Evolutionary conservation across 2,888 invertebrate genomes (phyloP), one percentile per base, ranked within the genome.

Genomic region (Acleris literana): DNA sequence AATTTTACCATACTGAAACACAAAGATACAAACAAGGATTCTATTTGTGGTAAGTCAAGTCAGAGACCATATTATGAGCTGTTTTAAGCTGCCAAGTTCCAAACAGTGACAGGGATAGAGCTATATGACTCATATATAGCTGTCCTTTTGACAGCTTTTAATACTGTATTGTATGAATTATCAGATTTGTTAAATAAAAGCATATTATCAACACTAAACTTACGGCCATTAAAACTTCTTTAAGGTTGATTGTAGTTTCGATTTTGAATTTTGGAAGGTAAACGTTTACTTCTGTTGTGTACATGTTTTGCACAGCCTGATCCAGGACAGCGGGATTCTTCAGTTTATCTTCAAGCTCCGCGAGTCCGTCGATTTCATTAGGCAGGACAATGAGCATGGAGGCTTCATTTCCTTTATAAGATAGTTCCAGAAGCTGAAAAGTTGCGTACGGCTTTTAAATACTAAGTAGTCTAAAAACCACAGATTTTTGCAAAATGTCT

Each of bases 261-360:
- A 97, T 94, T 82, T 95, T 96, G 82, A 97, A 97, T 79, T 94
- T 96, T 0, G 97, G 97, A 58, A 97, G 80, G 43, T 87, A 90
- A 0, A 97, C 92, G 1, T 93, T 81, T 2, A 97, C 95, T 76
- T 95, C 94, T 1, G 80, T 76, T 0, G 68, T 11, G 0, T 68
- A 69, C 93, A 94, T 86, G 3, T 81, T 75, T 0, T 82, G 49
- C 0, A 72, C 72, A n/a, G 95, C 87, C 0, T 90, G 87, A 1
- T 83, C 76, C 5, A 94, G 85, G 0, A 77, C 76, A 0, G 92
- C 70, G 1, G 83, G 76, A 16, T 88, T 82, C 4, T 90, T 87
- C 4, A 97, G 77, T 78, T 95, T 95, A 1, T 90, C 79, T 77
- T 95, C 93, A 43, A 97, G 78, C 0, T 88, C 84, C 0, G 77